Evolutionary conservation across 2,113 vertebrate species (phyloP).

Genomic region (Carlito syrichta): DNA sequence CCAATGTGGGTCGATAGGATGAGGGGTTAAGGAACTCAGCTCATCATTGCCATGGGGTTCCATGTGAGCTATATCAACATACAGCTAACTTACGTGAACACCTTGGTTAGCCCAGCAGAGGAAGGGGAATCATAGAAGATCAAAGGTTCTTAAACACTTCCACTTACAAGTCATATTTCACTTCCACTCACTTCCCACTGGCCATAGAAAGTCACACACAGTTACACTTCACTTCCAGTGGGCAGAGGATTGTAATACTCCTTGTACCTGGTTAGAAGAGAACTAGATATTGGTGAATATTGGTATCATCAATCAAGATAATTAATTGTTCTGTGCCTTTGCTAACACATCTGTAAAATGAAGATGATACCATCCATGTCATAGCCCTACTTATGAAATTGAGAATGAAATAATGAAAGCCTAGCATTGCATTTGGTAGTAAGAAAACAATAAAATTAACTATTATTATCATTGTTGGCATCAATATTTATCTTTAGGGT

Average conservation of each 20-base stretch:
- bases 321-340: not conserved
- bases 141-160: not conserved
- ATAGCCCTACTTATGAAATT: not conserved
- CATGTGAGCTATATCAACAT: not conserved
- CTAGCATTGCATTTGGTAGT: not conserved
- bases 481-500: not conserved
- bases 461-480: not conserved
- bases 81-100: not conserved
- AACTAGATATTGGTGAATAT: not conserved
- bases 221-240: not conserved
- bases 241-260: not conserved
- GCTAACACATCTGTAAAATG: not conserved
- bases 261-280: not conserved
- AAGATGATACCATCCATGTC: not conserved
- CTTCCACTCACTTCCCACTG: not conserved
- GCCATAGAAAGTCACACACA: not conserved
- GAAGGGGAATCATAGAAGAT: not conserved
- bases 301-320: not conserved
- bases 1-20: not conserved
- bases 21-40: not conserved
- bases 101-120: not conserved
- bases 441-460: not conserved
- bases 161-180: not conserved
- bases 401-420: not conserved
- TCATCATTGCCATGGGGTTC: not conserved